Conservation (phyloP, 2,888 invertebrate species). For the Onthophagus sagittarius region DNA sequence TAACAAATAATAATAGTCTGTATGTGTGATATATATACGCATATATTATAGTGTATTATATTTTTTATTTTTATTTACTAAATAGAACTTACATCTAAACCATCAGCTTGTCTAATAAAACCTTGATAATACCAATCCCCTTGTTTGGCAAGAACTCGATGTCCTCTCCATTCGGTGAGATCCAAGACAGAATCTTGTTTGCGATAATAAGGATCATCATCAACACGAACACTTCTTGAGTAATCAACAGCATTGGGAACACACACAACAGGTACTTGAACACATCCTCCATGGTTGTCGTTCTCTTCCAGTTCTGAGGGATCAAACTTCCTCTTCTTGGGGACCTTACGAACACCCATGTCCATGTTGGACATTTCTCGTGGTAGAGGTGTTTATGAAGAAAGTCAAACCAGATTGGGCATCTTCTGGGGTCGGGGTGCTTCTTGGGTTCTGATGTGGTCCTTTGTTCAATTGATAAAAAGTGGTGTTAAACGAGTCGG, state of each 20-base stretch:
- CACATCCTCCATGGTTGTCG: constrained; percentile 37
- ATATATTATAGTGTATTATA: no score
- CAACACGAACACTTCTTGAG: constrained; percentile 38
- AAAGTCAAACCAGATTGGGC: constrained; percentile 15
- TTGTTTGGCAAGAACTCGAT: constrained; percentile 84
- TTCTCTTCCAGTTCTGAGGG: constrained; percentile 73
- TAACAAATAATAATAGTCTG: no score
- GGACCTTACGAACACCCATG: constrained; percentile 71
- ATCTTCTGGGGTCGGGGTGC: constrained; percentile 12
- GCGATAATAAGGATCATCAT: constrained; percentile 35
- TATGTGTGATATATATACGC: no score
- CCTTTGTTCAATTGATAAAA: neutral
- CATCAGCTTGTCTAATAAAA: constrained; percentile 73
- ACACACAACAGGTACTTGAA: constrained; percentile 18
- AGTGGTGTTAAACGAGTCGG: neutral
- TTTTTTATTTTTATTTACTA: neutral
- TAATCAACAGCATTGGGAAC: constrained; percentile 39
- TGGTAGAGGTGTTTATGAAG: constrained; percentile 20
- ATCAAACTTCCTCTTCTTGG: constrained; percentile 89
- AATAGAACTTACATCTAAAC: constrained; percentile 53
- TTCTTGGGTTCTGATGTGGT: constrained; percentile 1
- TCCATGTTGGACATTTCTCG: constrained; percentile 40
- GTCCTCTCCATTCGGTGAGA: constrained; percentile 90
- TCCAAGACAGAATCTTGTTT: constrained; percentile 58
- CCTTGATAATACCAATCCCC: constrained; percentile 82